These are phyloP conservation scores for Mimas tiliae DNA, from an alignment of 2,888 invertebrate species.

Conservation along the genomic window DNA sequence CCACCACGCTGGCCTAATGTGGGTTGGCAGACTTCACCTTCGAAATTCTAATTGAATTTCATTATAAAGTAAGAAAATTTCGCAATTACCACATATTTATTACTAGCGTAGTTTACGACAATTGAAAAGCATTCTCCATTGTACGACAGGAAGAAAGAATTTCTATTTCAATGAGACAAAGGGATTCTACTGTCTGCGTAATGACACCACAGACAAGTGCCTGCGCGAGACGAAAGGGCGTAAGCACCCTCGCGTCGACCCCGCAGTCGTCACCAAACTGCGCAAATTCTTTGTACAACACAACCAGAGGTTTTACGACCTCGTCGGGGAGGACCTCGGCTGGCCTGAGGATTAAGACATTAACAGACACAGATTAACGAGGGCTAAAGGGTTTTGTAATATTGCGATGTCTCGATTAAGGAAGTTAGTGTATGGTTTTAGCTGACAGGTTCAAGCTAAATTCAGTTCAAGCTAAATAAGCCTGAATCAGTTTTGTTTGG, in stretches of 20 bases:
- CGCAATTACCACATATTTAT: no score
- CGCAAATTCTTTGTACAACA: constrained; percentile 95
- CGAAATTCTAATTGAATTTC: no score
- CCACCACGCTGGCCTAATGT: no score
- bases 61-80: no score
- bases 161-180: constrained; percentile 99
- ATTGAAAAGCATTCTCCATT: constrained; percentile 29
- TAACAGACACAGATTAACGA: constrained; percentile 1
- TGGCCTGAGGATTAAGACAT: constrained; percentile 95
- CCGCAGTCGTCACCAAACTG: constrained; percentile 90
- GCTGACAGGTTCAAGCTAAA: neutral
- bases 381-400: neutral
- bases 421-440: neutral
- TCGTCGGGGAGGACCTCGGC: constrained; percentile 95
- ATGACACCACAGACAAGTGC: constrained; percentile 94
- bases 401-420: constrained; percentile 11
- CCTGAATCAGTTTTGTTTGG: neutral
- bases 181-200: constrained; percentile 96
- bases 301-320: constrained; percentile 95
- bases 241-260: constrained; percentile 93
- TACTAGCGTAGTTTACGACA: neutral
- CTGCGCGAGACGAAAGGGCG: constrained; percentile 92
- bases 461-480: neutral
- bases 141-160: constrained; percentile 88
- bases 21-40: no score